Conservation (phyloP, 2,888 invertebrate species). For the Eurytoma adleriae region DNA sequence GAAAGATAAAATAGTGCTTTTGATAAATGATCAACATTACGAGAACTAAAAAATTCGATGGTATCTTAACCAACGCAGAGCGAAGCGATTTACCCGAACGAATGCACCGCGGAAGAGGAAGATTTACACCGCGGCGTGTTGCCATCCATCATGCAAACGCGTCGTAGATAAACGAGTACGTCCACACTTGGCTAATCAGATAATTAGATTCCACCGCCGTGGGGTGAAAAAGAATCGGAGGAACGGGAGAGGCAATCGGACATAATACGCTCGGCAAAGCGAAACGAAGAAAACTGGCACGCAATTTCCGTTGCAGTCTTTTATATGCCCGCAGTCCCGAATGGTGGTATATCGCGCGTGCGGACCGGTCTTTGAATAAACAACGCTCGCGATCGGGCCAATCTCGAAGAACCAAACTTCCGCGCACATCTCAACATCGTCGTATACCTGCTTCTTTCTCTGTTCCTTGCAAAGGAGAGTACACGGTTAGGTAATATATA, state of each 20-base stretch:
- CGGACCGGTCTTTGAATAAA: conserved; percentile 25
- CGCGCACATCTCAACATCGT: not conserved
- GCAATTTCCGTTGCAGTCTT: conserved; percentile 33
- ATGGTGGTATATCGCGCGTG: not conserved
- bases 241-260: not conserved
- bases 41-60: too few species aligned
- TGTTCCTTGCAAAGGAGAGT: not conserved
- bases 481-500: not conserved
- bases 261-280: conserved; percentile 3
- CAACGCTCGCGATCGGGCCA: conserved; percentile 12
- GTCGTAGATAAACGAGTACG: not conserved
- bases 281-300: not conserved
- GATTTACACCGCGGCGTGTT: too few species aligned
- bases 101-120: too few species aligned
- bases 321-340: not conserved
- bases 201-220: not conserved
- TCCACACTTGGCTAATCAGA: conserved; percentile 10
- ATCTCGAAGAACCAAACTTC: conserved; percentile 46
- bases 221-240: not conserved
- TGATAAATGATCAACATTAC: too few species aligned
- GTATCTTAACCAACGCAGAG: too few species aligned
- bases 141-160: too few species aligned
- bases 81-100: too few species aligned
- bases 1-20: too few species aligned
- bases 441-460: not conserved